These are phyloP conservation scores for Crocallis elinguaria DNA, from an alignment of 2,888 invertebrate genomes.

Conservation along the genomic window DNA sequence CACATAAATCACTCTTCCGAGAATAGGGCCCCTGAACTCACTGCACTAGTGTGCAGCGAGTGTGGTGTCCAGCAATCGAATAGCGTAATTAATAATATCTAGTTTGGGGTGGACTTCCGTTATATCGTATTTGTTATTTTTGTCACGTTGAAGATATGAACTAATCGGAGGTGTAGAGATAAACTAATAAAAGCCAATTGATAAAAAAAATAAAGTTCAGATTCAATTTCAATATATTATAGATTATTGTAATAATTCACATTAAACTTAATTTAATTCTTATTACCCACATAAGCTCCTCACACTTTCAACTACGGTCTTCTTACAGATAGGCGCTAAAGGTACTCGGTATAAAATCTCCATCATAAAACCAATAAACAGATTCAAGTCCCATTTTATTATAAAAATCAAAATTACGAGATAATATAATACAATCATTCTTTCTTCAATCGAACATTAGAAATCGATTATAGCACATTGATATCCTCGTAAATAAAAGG, in stretches of 20 bases:
- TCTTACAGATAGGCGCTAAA: constrained; percentile 81
- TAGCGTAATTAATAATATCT: too few species aligned
- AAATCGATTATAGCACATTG: constrained; percentile 81
- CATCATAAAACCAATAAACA: constrained; percentile 85
- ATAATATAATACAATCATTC: constrained; percentile 77
- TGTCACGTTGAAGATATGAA: constrained; percentile 7
- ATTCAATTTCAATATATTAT: constrained; percentile 85
- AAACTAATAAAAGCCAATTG: constrained; percentile 75
- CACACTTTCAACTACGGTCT: constrained; percentile 76
- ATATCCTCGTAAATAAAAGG: constrained; percentile 76
- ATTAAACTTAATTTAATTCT: constrained; percentile 83
- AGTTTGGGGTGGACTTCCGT: too few species aligned
- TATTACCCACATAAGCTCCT: constrained; percentile 84
- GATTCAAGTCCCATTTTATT: constrained; percentile 85
- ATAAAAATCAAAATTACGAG: constrained; percentile 85
- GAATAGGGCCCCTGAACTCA: too few species aligned
- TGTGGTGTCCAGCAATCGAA: too few species aligned
- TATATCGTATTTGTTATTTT: background rate
- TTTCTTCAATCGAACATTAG: constrained; percentile 81
- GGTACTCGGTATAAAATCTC: constrained; percentile 84
- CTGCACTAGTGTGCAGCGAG: too few species aligned
- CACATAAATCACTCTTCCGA: too few species aligned
- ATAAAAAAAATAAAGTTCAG: constrained; percentile 83
- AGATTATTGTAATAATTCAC: constrained; percentile 85
- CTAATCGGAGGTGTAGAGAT: constrained; percentile 49